Evolutionary conservation across 2,888 invertebrate genomes (phyloP).

Genomic region (Fissipunctia ypsillon): DNA sequence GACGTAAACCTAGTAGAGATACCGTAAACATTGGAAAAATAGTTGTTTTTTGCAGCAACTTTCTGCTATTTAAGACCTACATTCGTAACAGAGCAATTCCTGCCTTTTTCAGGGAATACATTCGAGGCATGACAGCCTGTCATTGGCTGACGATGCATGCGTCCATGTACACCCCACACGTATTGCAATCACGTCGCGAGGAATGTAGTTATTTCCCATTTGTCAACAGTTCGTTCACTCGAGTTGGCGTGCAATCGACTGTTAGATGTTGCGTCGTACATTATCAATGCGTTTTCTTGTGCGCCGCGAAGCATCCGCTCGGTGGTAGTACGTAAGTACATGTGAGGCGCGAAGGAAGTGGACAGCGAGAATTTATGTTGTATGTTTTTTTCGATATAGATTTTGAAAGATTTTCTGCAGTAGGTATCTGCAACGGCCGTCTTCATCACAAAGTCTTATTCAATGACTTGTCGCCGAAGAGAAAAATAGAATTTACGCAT

Average conservation of each 20-base stretch:
- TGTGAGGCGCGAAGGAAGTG: constrained; percentile 15
- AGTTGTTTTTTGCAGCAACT: neutral
- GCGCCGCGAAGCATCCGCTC: constrained; percentile 45
- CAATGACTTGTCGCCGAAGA: neutral
- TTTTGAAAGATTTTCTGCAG: neutral
- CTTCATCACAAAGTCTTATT: neutral
- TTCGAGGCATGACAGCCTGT: neutral
- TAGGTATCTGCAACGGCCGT: neutral
- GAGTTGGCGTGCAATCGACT: constrained; percentile 44
- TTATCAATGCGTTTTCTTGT: constrained; percentile 56
- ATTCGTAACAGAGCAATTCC: too few species aligned
- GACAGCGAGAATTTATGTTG: neutral
- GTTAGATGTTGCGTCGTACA: constrained; percentile 39
- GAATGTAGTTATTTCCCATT: constrained; percentile 49
- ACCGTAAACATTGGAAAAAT: neutral
- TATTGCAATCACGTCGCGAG: constrained; percentile 24
- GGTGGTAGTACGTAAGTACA: constrained; percentile 16
- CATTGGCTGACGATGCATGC: constrained; percentile 3
- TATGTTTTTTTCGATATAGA: neutral
- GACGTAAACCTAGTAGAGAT: neutral
- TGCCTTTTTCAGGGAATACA: neutral
- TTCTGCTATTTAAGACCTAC: neutral
- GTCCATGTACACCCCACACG: constrained; percentile 4
- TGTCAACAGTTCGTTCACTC: constrained; percentile 55
- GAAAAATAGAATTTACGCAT: neutral